Evolutionary conservation across 2,888 invertebrate species (phyloP).

Genomic region (Thymelicus sylvestris): DNA sequence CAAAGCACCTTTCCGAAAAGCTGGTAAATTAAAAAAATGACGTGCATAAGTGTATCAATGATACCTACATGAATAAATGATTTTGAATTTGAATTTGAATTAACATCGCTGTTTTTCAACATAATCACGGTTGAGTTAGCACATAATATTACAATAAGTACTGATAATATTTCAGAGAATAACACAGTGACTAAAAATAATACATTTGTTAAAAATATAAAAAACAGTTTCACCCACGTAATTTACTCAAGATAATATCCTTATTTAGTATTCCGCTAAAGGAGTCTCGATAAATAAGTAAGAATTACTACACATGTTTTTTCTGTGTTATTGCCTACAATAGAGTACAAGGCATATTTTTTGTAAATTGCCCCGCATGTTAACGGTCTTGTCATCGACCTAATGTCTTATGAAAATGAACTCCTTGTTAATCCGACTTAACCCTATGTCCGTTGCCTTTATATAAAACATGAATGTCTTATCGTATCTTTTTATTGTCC

Average conservation of each 20-base stretch:
- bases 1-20: too few relatives aligned
- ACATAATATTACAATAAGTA: background rate
- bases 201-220: background rate
- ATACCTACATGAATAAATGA: too few relatives aligned
- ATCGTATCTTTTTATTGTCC: constrained; percentile 65
- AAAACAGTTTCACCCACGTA: background rate
- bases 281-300: constrained; percentile 31
- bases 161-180: background rate
- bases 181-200: too few relatives aligned
- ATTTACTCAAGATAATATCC: constrained; percentile 8
- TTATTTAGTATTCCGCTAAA: constrained; percentile 36
- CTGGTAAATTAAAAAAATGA: too few relatives aligned
- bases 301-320: constrained; percentile 30
- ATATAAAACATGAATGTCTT: constrained; percentile 47
- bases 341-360: constrained; percentile 26
- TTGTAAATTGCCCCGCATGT: constrained; percentile 21
- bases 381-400: constrained; percentile 32
- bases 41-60: too few relatives aligned
- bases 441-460: constrained; percentile 43
- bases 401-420: constrained; percentile 37
- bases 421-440: constrained; percentile 35
- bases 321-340: constrained; percentile 26
- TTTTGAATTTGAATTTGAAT: too few relatives aligned
- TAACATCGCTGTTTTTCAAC: background rate
- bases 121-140: background rate